These are phyloP conservation scores for Corydoras maculifer DNA, from an alignment of 2,113 vertebrate species.

Conservation along the genomic window DNA sequence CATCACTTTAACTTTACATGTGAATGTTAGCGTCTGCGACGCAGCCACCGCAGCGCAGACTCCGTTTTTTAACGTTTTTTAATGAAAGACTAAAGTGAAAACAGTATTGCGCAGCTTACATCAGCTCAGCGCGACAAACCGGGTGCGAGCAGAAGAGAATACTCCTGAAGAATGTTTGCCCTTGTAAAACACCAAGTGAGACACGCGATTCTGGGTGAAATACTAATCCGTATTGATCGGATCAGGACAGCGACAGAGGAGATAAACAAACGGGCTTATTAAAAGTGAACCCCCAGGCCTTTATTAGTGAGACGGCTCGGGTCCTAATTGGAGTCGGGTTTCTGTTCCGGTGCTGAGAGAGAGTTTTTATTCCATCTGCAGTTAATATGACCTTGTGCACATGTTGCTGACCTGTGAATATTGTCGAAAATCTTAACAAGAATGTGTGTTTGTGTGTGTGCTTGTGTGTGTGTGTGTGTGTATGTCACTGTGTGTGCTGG, in stretches of 20 bases:
- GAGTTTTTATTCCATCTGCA: conserved; percentile 18
- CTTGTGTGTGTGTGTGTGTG: conserved; percentile 5
- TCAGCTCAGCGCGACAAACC: background rate
- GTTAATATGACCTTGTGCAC: conserved; percentile 35
- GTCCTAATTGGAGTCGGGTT: conserved; percentile 38
- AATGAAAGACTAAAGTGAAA: too few species aligned
- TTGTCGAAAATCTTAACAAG: background rate
- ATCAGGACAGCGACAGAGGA: conserved; percentile 41
- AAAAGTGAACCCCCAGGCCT: conserved; percentile 44
- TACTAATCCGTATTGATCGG: conserved; percentile 55
- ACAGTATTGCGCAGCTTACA: background rate
- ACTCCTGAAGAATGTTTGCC: conserved; percentile 23
- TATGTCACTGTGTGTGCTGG: conserved; percentile 5
- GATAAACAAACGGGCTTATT: conserved; percentile 55
- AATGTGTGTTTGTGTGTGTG: conserved; percentile 2
- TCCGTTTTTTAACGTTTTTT: too few species aligned
- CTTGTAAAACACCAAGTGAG: conserved; percentile 37
- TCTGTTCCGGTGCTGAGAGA: conserved; percentile 31
- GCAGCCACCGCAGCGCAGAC: too few species aligned
- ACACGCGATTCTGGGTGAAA: conserved; percentile 49
- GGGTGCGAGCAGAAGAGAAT: conserved; percentile 16
- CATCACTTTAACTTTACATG: too few species aligned
- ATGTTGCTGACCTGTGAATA: conserved; percentile 36
- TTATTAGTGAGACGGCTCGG: conserved; percentile 37
- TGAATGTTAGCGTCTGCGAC: too few species aligned